Evolutionary conservation across 1,140 invertebrate species (phyloP).

Genomic region (Bombus consobrinus): DNA sequence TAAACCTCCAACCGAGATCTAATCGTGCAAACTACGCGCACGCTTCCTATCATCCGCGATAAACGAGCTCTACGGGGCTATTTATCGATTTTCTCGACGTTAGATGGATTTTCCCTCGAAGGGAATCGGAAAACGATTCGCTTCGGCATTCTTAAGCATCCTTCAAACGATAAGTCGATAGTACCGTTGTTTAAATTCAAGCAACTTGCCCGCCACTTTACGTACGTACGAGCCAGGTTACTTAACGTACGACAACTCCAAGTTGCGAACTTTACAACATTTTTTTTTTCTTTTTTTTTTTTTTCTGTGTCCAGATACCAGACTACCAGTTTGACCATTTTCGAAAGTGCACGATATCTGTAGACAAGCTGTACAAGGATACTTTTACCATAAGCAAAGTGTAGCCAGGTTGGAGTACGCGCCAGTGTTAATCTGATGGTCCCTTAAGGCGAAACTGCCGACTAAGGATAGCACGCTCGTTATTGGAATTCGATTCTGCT

Average conservation of each 20-base stretch:
- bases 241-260: neutral
- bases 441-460: slow-evolving; percentile 9
- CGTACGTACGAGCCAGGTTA: too few relatives aligned
- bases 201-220: too few relatives aligned
- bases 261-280: neutral
- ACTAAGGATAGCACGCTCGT: neutral
- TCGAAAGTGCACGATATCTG: neutral
- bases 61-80: neutral
- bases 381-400: slow-evolving; percentile 4
- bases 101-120: neutral
- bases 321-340: too few relatives aligned
- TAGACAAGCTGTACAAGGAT: neutral
- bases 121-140: neutral
- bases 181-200: too few relatives aligned
- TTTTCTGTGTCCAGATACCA: neutral
- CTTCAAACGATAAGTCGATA: too few relatives aligned
- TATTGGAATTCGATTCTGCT: slow-evolving; percentile 4
- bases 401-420: neutral
- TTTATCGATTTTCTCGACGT: neutral
- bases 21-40: neutral
- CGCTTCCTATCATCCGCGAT: neutral
- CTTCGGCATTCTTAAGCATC: neutral
- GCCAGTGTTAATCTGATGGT: slow-evolving; percentile 18
- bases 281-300: neutral
- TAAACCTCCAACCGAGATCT: slow-evolving; percentile 3